phyloP scores from a whole-genome alignment of 2,888 invertebrate genomes.

The Thereva nobilitata region DNA sequence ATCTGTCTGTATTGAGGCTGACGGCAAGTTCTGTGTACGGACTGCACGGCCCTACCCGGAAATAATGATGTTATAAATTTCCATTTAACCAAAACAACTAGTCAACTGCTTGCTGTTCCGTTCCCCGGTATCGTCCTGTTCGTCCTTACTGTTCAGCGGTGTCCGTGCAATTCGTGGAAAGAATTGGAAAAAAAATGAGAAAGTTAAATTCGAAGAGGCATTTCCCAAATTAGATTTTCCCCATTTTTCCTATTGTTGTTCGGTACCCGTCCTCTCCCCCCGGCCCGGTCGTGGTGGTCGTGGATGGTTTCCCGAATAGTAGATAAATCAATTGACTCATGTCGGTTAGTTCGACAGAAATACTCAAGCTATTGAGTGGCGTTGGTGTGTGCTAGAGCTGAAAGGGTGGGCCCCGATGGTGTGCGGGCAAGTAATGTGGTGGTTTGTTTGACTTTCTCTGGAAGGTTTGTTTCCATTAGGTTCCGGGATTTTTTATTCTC shows the following conservation, averaged over 20 bases:
- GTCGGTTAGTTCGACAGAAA: constrained; percentile 29
- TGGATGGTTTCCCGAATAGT: constrained; percentile 16
- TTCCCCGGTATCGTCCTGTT: background rate
- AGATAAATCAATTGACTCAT: constrained; percentile 34
- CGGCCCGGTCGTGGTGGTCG: too few species aligned
- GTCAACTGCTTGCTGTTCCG: constrained; percentile 16
- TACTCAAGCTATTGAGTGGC: constrained; percentile 12
- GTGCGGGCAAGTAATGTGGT: background rate
- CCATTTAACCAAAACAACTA: constrained; percentile 33
- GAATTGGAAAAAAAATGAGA: constrained; percentile 12
- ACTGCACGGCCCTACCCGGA: constrained; percentile 4
- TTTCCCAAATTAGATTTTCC: constrained; percentile 30
- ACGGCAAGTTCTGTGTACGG: too few species aligned
- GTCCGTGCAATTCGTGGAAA: background rate
- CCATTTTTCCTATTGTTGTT: constrained; percentile 25
- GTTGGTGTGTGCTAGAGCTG: constrained; percentile 23
- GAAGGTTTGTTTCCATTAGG: constrained; percentile 23
- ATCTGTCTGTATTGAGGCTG: too few species aligned
- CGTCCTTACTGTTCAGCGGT: background rate
- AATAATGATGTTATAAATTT: constrained; percentile 32
- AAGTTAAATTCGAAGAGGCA: constrained; percentile 32
- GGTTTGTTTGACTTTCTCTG: constrained; percentile 26
- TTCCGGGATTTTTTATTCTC: constrained; percentile 4
- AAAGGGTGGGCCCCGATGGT: background rate
- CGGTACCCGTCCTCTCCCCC: constrained; percentile 5